Base-by-base conservation (phyloP, 2,797 vertebrate species). In the Coregonus suidteri region DNA sequence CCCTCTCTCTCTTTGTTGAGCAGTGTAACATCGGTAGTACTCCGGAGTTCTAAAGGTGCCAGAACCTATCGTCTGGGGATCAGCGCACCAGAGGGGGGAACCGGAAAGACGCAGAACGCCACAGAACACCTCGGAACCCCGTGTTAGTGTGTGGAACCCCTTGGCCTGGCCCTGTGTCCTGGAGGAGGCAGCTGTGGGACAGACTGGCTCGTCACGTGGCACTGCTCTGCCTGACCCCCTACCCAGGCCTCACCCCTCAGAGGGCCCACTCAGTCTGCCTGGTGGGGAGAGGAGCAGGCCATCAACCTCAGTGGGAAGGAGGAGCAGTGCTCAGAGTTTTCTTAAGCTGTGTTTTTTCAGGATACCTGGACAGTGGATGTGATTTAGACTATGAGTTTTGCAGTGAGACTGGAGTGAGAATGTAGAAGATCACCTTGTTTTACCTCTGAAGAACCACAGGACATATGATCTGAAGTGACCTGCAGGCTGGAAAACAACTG, bases 41-140 rank as follows among this genome's bases (percentile, higher is more conserved):
- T 73, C 81, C 66, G 69, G 83, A 81, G 85, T 81, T 78, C 81
- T 81, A 75, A 86, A 74, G 80, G 53, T 64, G 72, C 64, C 76
- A 69, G 77, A 62, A 47, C 68, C 47, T 25, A 67, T 71, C 31
- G 74, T 75, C 67, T 73, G 79, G 68, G 78, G 78, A 75, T 66
- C 67, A 37, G 59, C 69, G 72, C 69, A 62, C 75, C 74, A 77
- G 81, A 81, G 74, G 9, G 20, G 4, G 47, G 14, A 52, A 11
- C 3, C 5, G 18, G 41, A 4, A 71, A 14, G 4, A 52, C n/a
- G 13, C 5, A 9, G 41, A 4, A 71, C 31, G 4, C 65, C 31
- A 35, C 31, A 34, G 25, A 67, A 64, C n/a, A 2, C 7, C 62
- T 25, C 18, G 68, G 68, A 70, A 52, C 41, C 20, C 1, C 14